Evolutionary conservation across 2,888 invertebrate species (phyloP), one percentile per base, ranked within the genome.

Genomic region (Stegophylla sp.): DNA sequence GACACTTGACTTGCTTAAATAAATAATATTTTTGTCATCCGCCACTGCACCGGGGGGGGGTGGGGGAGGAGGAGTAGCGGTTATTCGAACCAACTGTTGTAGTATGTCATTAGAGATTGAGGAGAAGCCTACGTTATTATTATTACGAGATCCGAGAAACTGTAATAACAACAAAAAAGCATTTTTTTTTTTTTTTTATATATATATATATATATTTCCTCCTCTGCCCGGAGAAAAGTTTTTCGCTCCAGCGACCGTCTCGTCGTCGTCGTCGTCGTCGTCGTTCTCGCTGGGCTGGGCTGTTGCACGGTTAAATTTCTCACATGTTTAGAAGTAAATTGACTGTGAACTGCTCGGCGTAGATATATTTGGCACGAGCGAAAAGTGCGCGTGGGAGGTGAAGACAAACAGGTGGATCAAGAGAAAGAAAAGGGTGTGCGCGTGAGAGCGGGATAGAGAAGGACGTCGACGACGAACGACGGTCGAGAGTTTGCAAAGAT

Each of bases 301-400:
- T 23, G 26, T 26, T 34, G 2, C 28, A 15, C 43, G 76, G 56
- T 56, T 67, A 53, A 77, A 79, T 59, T 69, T 79, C 69, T 69
- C 61, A 48, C 69, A 7, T 69, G 67, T 77, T 69, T 23, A 20
- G 48, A 34, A 13, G 67, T 77, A 77, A 77, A 77, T 77, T 59
- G 77, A 69, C 77, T 45, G 77, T 77, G 56, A 56, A 59, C 59
- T n/a, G 63, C 61, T 53, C 53, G 45, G n/a, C 26, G 3, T 34
- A 64, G 51, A 66, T 56, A 67, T 61, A 48, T 66, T 45, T 56
- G 45, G 26, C 13, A 28, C 15, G 23, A n/a, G 66, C 26, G 12
- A 53, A 41, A 67, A 43, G 43, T 64, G 59, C 3, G 13, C n/a
- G n/a, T 1, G 28, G 48, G 3, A 26, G 5, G 69, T n/a, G 0